Base-by-base conservation (phyloP, 2,113 vertebrate species). In the Paradoxurus hermaphroditus region DNA sequence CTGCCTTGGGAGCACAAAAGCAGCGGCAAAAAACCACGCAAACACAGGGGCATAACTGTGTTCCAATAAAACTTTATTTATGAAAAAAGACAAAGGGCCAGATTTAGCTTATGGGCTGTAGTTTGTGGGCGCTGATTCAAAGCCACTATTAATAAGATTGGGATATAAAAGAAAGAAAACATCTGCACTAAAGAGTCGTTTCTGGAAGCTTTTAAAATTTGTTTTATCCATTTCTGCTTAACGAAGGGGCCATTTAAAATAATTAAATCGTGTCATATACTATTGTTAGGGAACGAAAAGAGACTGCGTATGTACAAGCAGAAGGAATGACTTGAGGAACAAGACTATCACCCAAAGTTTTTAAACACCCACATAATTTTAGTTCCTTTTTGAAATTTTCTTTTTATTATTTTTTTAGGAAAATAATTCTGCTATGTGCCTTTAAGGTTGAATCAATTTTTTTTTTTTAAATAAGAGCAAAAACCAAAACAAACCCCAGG, bases 51-150 rank as follows among this genome's bases (percentile, higher is more conserved):
- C 18, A 3, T 9, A 7, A 21, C 3, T 94, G 19, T 56, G 16
- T 75, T 91, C 83, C 9, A 84, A 77, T 82, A 93, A 93, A 88
- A 86, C 90, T 82, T 91, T 89, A 83, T 89, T 93, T 89, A 84
- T 12, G 75, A 73, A 62, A 82, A 63, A 14, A 92, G 19, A 4
- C 68, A 41, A 34, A 19, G 44, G 59, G 34, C n/a, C 16, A 10
- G 36, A 51, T 70, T 90, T 90, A 84, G 19, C 63, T 29, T 46
- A 5, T 11, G 36, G 21, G 18, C 2, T 86, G 4, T 41, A 56
- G 67, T 87, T 72, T 90, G 34, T 14, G 4, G 25, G 27, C 9
- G 3, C 62, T 79, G 29, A 84, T 89, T 63, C n/a, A n/a, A 31
- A 75, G 21, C 34, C 46, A 34, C 31, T n/a, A 11, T 91, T 53